A percentile compares a stretch with the other conserved stretches of the same genome.
These are phyloP conservation scores for Tolypeutes matacus DNA, from an alignment of 2,797 vertebrate genomes.

Conservation along the genomic window DNA sequence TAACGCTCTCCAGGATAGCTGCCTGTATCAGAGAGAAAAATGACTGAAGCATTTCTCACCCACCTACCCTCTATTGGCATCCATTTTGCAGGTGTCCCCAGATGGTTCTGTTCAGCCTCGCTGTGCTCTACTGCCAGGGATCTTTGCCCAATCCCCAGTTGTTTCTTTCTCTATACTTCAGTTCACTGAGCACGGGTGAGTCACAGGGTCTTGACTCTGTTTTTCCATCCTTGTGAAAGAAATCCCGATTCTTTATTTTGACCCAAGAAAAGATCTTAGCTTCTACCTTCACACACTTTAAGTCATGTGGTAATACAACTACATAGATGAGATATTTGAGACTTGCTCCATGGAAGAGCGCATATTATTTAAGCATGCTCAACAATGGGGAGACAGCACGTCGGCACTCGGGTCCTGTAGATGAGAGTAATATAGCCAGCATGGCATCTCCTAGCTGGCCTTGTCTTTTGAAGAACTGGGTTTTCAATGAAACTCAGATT, in stretches of 20 bases:
- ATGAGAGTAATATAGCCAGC: background rate
- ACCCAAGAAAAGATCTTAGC: background rate
- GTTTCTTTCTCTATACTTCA: background rate
- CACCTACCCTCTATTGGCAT: accelerated
- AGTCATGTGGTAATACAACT: background rate
- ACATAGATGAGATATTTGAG: background rate
- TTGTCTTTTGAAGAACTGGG: background rate
- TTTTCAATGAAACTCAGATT: slow-evolving; percentile 65
- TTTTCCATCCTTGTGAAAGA: background rate
- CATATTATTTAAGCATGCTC: background rate
- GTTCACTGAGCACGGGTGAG: background rate
- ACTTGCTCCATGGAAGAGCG: background rate
- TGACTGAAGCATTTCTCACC: background rate
- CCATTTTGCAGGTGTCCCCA: background rate
- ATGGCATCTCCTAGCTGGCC: background rate
- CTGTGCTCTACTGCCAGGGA: background rate
- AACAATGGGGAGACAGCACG: background rate
- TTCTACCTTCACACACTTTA: background rate
- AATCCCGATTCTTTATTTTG: background rate
- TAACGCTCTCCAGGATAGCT: slow-evolving; percentile 35
- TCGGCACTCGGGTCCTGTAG: background rate
- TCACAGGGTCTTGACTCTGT: background rate
- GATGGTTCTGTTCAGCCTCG: background rate
- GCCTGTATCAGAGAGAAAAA: slow-evolving; percentile 9
- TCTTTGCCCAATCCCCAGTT: background rate